Percentiles rank a stretch among this genome's conserved stretches.
Conservation (phyloP, 2,113 vertebrate genomes). For the Ailurus styani region DNA sequence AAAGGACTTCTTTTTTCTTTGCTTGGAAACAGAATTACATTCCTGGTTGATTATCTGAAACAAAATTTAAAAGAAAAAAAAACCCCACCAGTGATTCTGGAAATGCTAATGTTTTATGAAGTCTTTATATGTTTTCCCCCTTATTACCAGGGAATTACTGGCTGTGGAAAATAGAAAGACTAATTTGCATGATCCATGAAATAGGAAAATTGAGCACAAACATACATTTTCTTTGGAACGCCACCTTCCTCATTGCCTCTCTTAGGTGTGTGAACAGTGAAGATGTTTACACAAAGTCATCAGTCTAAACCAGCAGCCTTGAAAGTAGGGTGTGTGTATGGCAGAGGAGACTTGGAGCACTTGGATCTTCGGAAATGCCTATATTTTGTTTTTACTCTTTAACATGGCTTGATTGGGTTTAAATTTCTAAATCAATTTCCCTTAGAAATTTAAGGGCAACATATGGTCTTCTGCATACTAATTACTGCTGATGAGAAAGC, state of each 20-base stretch:
- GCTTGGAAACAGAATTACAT: constrained; percentile 39
- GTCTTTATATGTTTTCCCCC: constrained; percentile 26
- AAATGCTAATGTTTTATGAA: constrained; percentile 11
- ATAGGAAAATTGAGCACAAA: not conserved
- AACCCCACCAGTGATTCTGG: not conserved
- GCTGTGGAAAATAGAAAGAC: not conserved
- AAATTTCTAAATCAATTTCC: not conserved
- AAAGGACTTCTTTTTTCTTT: constrained; percentile 51
- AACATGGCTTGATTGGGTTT: not conserved
- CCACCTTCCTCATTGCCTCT: not conserved
- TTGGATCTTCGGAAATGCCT: not conserved
- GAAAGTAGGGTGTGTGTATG: not conserved
- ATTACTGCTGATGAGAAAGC: not conserved
- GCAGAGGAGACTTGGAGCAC: not conserved
- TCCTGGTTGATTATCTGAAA: constrained; percentile 22
- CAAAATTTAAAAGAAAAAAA: constrained; percentile 48
- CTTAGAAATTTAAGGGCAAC: not conserved
- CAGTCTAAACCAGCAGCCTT: not conserved
- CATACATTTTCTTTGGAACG: not conserved
- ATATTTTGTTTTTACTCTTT: not conserved
- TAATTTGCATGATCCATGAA: not conserved
- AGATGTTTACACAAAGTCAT: not conserved
- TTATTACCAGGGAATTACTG: not conserved
- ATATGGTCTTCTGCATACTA: not conserved
- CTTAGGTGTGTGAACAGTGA: not conserved